Percentiles rank a stretch among this genome's conserved stretches.
Conservation (phyloP, 2,888 invertebrate species). For the Hydraecia micacea region DNA sequence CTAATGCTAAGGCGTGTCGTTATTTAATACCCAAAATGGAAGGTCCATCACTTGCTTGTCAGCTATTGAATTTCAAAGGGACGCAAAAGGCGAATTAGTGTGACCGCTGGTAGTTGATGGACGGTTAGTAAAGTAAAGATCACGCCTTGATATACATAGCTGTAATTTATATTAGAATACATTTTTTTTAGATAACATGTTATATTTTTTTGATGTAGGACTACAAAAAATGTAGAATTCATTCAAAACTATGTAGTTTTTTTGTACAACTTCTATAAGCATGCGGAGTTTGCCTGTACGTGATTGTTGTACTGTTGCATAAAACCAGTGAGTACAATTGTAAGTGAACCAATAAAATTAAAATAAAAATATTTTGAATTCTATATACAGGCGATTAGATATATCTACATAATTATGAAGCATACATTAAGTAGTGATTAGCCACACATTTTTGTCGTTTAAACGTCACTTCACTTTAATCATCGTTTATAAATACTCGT, state of each 20-base stretch:
- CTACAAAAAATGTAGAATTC: too few species aligned
- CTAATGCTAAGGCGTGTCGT: slow-evolving; percentile 68
- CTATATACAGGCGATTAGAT: not conserved
- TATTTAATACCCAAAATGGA: slow-evolving; percentile 73
- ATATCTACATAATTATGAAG: not conserved
- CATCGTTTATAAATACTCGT: too few species aligned
- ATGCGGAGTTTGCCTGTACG: not conserved
- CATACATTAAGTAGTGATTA: too few species aligned
- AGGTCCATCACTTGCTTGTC: slow-evolving; percentile 70
- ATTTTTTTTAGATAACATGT: not conserved
- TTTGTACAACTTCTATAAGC: not conserved
- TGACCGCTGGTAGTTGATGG: slow-evolving; percentile 62
- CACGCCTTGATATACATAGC: slow-evolving; percentile 8
- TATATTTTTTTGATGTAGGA: not conserved
- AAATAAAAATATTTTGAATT: not conserved
- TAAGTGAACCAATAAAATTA: not conserved
- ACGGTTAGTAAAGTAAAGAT: slow-evolving; percentile 26
- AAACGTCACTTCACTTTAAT: too few species aligned
- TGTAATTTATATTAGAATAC: not conserved
- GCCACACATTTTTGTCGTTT: too few species aligned
- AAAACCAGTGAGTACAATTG: not conserved
- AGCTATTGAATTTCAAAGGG: slow-evolving; percentile 74
- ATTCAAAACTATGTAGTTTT: not conserved
- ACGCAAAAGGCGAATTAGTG: slow-evolving; percentile 71
- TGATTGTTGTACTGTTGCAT: not conserved